Evolutionary conservation across 2,113 vertebrate species (phyloP).

Genomic region (Craseonycteris thonglongyai): DNA sequence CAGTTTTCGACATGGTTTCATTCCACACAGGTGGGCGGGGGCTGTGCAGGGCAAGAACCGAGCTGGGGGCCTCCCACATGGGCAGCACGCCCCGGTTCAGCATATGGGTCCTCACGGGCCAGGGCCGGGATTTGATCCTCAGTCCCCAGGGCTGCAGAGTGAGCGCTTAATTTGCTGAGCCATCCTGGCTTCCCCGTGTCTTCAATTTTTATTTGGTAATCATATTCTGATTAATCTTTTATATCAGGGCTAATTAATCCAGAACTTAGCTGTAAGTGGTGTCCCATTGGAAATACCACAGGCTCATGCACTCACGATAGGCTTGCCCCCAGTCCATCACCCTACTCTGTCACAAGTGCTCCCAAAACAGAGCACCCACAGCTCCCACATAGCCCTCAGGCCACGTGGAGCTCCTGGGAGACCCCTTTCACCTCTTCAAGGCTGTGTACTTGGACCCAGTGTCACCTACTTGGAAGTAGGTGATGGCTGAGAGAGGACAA

Average conservation of each 20-base stretch:
- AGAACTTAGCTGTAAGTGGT: neutral
- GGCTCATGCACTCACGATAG: accelerated
- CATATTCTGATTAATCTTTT: neutral
- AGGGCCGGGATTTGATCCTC: no score
- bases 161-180: no score
- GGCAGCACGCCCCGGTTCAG: no score
- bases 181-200: no score
- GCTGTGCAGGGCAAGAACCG: no score
- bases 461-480: neutral
- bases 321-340: accelerated
- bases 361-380: neutral
- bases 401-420: neutral
- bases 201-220: neutral
- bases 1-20: no score
- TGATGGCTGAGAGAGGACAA: neutral
- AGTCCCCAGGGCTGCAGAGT: no score
- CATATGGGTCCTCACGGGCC: no score
- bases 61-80: no score
- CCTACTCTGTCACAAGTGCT: neutral
- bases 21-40: no score
- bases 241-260: neutral
- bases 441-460: neutral
- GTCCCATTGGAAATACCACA: neutral
- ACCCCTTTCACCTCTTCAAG: neutral
- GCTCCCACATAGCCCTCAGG: no score